A percentile compares a stretch with the other conserved stretches of the same genome.
These are phyloP conservation scores for Lymantria monacha DNA, from an alignment of 2,888 invertebrate species.

Conservation along the genomic window DNA sequence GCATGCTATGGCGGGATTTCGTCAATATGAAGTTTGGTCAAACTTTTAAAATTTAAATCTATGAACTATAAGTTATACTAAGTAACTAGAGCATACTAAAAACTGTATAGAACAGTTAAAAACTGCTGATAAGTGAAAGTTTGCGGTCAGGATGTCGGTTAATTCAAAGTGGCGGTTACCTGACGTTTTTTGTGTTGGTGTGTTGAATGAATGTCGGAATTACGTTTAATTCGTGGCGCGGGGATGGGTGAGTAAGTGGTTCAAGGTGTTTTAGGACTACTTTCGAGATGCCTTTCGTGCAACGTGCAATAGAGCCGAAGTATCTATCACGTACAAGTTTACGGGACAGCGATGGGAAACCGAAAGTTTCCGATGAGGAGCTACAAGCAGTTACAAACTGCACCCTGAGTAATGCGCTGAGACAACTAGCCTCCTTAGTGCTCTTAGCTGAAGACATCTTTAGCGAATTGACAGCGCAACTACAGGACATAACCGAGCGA, in stretches of 20 bases:
- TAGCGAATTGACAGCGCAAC: slow-evolving; percentile 88
- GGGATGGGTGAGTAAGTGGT: slow-evolving; percentile 73
- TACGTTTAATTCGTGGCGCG: slow-evolving; percentile 62
- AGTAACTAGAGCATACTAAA: slow-evolving; percentile 35
- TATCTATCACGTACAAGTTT: slow-evolving; percentile 87
- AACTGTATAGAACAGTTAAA: slow-evolving; percentile 39
- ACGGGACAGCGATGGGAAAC: slow-evolving; percentile 82
- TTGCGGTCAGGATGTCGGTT: slow-evolving; percentile 78
- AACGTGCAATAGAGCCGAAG: slow-evolving; percentile 91
- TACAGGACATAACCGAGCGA: slow-evolving; percentile 88
- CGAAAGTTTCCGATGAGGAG: slow-evolving; percentile 86
- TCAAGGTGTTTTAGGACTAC: slow-evolving; percentile 52
- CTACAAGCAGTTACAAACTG: slow-evolving; percentile 93
- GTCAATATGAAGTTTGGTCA: slow-evolving; percentile 63
- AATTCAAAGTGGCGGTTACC: slow-evolving; percentile 82
- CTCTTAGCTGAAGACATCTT: slow-evolving; percentile 93
- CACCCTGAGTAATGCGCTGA: slow-evolving; percentile 91
- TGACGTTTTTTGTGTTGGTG: slow-evolving; percentile 80
- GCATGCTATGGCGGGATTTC: slow-evolving; percentile 71
- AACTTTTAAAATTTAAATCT: slow-evolving; percentile 59
- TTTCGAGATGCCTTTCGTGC: slow-evolving; percentile 92
- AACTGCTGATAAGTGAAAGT: slow-evolving; percentile 61
- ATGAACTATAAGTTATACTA: slow-evolving; percentile 46
- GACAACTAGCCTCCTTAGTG: slow-evolving; percentile 93
- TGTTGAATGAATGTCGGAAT: slow-evolving; percentile 77